Base-by-base conservation (phyloP, 1,140 invertebrate species). In the Drosophila nebulosa region DNA sequence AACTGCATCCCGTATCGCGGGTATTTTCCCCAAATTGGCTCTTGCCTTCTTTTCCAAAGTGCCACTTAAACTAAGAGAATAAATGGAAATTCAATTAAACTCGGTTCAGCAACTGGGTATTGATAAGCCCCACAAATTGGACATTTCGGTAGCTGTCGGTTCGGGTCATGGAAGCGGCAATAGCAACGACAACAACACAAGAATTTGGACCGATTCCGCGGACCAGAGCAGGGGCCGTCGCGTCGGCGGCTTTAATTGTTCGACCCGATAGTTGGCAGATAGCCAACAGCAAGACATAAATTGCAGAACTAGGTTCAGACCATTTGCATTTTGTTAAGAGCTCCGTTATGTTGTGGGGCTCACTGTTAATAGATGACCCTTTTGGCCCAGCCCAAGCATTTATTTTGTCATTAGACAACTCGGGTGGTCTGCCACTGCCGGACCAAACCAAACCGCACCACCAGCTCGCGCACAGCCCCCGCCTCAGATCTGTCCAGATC, bases 391-490 rank as follows among this genome's bases (percentile, higher is more conserved):
- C 62, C 62, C 66, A 30, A 58, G 58, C 78, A 85, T 85, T 85
- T 80, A 80, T 80, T 74, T 63, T 86, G 80, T 85, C 81, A 79
- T 85, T 85, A 86, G 58, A 51, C 73, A 46, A 68, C 66, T 59
- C 58, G 78, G 81, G 80, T 85, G 80, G 80, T 85, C 80, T 14
- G 9, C 51, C 55, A 32, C 21, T 22, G 39, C 67, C 30, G 42
- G 3, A 10, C 30, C 30, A 3, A 10, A 32, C 9, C 30, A 32
- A 9, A 9, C 30, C 30, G 30, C 30, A 32, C 30, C 50, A 55
- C 35, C 58, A 39, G 2, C 57, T 32, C 53, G 32, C 56, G 6
- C 2, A 21, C n/a, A 16, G 35, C 30, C n/a, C n/a, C 3, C 7
- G 18, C 27, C 12, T 5, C 14, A 64, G 52, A 59, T 79, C 65